These are phyloP conservation scores for Poeciliopsis prolifica DNA, from an alignment of 2,113 vertebrate species.

Conservation along the genomic window DNA sequence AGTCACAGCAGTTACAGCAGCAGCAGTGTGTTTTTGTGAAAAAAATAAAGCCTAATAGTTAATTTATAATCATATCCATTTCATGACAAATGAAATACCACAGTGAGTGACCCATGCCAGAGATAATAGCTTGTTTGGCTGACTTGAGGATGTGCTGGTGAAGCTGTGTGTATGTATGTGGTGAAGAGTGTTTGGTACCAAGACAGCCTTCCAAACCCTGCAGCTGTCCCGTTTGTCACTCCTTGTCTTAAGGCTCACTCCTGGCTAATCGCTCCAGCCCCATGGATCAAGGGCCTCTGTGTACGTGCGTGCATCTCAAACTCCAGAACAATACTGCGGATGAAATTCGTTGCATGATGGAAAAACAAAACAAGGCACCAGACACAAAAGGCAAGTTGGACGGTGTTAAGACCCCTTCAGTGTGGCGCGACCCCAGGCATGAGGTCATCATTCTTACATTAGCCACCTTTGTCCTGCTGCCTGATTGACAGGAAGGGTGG, in stretches of 20 bases:
- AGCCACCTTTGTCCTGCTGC: slow-evolving; percentile 71
- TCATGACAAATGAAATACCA: slow-evolving; percentile 83
- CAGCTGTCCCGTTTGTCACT: slow-evolving; percentile 82
- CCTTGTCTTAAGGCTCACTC: slow-evolving; percentile 82
- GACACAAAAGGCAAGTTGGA: slow-evolving; percentile 73
- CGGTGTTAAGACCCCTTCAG: slow-evolving; percentile 75
- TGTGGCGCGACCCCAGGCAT: slow-evolving; percentile 66
- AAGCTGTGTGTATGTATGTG: slow-evolving; percentile 13
- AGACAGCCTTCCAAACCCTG: slow-evolving; percentile 73
- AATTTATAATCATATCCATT: slow-evolving; percentile 75
- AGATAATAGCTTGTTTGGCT: slow-evolving; percentile 75
- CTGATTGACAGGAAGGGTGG: slow-evolving; percentile 69
- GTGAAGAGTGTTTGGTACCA: slow-evolving; percentile 36
- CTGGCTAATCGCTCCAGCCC: slow-evolving; percentile 64
- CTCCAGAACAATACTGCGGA: slow-evolving; percentile 47
- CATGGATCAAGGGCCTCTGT: slow-evolving; percentile 63
- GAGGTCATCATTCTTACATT: slow-evolving; percentile 75
- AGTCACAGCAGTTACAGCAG: slow-evolving; percentile 44
- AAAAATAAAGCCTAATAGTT: slow-evolving; percentile 58
- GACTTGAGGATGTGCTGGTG: slow-evolving; percentile 59
- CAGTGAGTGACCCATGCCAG: slow-evolving; percentile 60
- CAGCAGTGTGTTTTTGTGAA: slow-evolving; percentile 57
- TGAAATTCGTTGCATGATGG: slow-evolving; percentile 53
- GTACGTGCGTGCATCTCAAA: slow-evolving; percentile 19
- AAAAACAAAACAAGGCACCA: slow-evolving; percentile 42